Evolutionary conservation across 2,888 invertebrate species (phyloP).

Genomic region (Galerucella nymphaeae): DNA sequence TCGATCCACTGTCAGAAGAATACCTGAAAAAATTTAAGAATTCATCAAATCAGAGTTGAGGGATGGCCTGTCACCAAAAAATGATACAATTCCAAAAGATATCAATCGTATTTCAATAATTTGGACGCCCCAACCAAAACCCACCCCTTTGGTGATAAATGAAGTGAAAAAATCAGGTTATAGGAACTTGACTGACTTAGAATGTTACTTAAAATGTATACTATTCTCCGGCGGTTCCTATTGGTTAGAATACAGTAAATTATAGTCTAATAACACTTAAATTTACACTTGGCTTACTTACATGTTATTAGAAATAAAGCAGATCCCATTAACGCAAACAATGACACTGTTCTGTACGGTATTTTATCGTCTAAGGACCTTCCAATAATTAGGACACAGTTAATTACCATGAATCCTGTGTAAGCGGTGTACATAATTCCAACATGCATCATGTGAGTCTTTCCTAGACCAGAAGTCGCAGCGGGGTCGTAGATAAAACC

Average conservation of each 20-base stretch:
- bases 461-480: constrained; percentile 68
- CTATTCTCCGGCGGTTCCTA: too few species aligned
- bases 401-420: constrained; percentile 75
- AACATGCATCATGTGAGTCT: constrained; percentile 69
- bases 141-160: too few species aligned
- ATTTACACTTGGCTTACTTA: too few species aligned
- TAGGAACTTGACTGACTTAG: too few species aligned
- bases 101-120: too few species aligned
- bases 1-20: constrained; percentile 69
- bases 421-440: constrained; percentile 76
- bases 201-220: too few species aligned
- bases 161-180: too few species aligned
- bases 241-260: too few species aligned
- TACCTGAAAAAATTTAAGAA: constrained; percentile 61
- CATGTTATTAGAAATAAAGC: constrained; percentile 72
- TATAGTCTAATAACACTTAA: too few species aligned
- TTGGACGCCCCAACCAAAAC: too few species aligned
- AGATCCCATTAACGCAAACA: constrained; percentile 73
- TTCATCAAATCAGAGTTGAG: background rate
- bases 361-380: constrained; percentile 72
- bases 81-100: too few species aligned
- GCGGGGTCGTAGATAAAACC: constrained; percentile 75
- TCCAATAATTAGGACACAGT: constrained; percentile 71
- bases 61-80: too few species aligned
- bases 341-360: constrained; percentile 73